A percentile compares a stretch with the other conserved stretches of the same genome.
Evolutionary conservation across 2,888 invertebrate species (phyloP).

Genomic region (Xylota segnis): DNA sequence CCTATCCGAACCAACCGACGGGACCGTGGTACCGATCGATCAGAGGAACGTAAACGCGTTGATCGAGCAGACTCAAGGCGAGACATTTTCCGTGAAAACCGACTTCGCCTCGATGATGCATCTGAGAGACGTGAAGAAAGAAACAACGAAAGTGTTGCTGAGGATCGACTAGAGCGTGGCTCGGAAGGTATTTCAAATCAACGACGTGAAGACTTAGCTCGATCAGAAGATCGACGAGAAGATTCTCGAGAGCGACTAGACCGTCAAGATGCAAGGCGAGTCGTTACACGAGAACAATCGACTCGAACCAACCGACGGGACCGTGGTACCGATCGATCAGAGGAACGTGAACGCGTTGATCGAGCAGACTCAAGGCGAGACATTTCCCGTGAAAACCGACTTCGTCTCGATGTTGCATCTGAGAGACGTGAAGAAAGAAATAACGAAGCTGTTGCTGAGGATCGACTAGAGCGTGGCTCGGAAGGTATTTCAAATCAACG

Average conservation of each 20-base stretch:
- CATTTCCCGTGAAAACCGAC: not conserved
- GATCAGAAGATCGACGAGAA: too few relatives aligned
- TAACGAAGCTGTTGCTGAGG: not conserved
- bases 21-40: conserved; percentile 3
- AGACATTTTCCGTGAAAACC: not conserved
- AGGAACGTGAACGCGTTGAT: not conserved
- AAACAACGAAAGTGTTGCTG: not conserved
- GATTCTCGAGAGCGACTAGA: not conserved
- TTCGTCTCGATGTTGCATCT: not conserved
- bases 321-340: not conserved
- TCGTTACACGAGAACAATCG: not conserved
- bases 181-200: too few relatives aligned
- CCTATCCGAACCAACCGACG: not conserved
- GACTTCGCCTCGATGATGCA: not conserved
- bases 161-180: too few relatives aligned
- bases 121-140: not conserved
- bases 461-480: too few relatives aligned
- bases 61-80: too few relatives aligned
- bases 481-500: too few relatives aligned
- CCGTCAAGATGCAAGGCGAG: not conserved
- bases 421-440: not conserved
- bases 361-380: not conserved
- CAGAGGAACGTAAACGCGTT: not conserved
- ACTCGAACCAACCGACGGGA: not conserved
- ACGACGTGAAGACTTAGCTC: not conserved